Conservation (phyloP, 2,888 invertebrate genomes). For the Agrochola circellaris region DNA sequence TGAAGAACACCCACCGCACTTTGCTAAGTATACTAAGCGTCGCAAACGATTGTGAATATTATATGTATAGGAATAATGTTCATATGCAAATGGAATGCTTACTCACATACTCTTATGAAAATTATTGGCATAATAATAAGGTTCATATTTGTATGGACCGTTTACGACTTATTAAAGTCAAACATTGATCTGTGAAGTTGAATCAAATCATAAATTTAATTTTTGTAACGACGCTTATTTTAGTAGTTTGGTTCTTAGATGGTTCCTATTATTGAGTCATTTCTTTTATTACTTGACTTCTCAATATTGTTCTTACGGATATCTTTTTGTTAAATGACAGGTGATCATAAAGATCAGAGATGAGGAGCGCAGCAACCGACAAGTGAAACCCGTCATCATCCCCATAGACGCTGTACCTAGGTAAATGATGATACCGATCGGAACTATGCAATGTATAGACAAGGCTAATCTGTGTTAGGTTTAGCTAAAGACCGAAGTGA, state of each 20-base stretch:
- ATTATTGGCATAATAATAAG: neutral
- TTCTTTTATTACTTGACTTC: neutral
- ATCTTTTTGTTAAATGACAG: slow-evolving; percentile 65
- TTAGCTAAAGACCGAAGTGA: neutral
- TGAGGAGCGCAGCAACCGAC: slow-evolving; percentile 80
- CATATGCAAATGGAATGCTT: neutral
- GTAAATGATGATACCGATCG: slow-evolving; percentile 65
- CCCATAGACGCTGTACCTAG: slow-evolving; percentile 84
- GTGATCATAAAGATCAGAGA: slow-evolving; percentile 90
- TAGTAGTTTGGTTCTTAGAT: neutral
- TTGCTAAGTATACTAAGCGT: neutral
- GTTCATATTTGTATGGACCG: neutral
- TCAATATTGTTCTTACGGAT: neutral
- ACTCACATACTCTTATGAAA: neutral
- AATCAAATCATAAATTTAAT: too few species aligned
- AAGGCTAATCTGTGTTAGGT: neutral
- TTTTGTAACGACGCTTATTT: neutral
- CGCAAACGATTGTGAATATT: neutral
- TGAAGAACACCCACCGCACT: neutral
- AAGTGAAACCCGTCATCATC: slow-evolving; percentile 73
- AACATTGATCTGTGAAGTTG: neutral
- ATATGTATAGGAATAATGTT: neutral
- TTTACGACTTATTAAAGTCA: neutral
- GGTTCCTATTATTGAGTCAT: neutral
- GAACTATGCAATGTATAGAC: too few species aligned